Percentiles rank a stretch among this genome's conserved stretches.
Conservation (phyloP, 2,113 vertebrate genomes). For the Columba livia region DNA sequence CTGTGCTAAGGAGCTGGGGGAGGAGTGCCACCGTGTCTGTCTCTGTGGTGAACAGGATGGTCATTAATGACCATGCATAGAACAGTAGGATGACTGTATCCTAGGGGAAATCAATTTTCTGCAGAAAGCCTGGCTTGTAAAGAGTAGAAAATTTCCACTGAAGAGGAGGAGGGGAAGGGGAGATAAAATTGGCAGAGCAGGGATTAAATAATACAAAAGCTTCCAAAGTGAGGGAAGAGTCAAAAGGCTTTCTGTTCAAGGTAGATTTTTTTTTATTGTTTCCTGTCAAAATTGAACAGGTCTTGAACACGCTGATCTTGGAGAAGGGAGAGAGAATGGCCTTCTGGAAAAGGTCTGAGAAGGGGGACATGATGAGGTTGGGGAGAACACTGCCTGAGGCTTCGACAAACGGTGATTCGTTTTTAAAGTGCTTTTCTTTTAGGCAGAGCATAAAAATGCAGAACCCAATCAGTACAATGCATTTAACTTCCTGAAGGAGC, state of each 20-base stretch:
- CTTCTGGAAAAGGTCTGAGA: not conserved
- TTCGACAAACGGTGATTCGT: not conserved
- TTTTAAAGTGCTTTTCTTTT: not conserved
- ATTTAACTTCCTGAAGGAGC: not conserved
- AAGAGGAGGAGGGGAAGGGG: not conserved
- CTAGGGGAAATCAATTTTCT: slow-evolving; percentile 68
- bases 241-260: not conserved
- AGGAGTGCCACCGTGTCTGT: not conserved
- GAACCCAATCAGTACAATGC: not conserved
- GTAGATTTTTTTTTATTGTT: not conserved
- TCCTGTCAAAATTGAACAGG: not conserved
- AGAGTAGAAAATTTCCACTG: slow-evolving; percentile 52
- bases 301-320: not conserved
- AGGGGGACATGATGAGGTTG: not conserved
- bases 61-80: slow-evolving; percentile 47
- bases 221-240: slow-evolving; percentile 18
- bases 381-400: not conserved
- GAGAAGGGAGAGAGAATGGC: not conserved
- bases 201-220: slow-evolving; percentile 33
- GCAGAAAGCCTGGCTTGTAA: slow-evolving; percentile 1
- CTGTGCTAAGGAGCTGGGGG: not conserved
- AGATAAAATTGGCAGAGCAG: not conserved
- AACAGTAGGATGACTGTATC: slow-evolving; percentile 48
- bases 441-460: not conserved
- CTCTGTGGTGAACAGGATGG: slow-evolving; percentile 36